These are phyloP conservation scores for Trichacis sp. DNA, from an alignment of 2,888 invertebrate genomes.

Conservation along the genomic window DNA sequence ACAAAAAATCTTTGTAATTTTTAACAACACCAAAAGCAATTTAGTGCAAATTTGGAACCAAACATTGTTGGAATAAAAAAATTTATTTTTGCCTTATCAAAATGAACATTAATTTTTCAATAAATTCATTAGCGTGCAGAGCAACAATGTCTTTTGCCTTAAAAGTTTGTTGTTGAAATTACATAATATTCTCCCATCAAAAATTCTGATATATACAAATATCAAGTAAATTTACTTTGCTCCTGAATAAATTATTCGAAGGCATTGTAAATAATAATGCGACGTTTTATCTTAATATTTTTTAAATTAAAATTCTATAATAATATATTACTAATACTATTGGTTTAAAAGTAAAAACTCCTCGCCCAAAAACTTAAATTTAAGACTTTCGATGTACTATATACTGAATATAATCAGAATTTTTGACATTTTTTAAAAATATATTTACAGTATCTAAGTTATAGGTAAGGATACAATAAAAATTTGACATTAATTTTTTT, in stretches of 20 bases:
- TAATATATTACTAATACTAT: constrained; percentile 2
- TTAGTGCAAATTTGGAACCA: too few relatives aligned
- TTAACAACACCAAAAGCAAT: neutral
- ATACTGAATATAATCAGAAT: constrained; percentile 18
- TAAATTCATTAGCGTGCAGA: too few relatives aligned
- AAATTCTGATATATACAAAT: constrained; percentile 20
- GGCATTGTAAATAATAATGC: neutral
- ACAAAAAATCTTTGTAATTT: neutral
- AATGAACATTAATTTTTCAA: too few relatives aligned
- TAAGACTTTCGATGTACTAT: neutral
- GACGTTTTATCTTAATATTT: neutral
- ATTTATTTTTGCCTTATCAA: too few relatives aligned
- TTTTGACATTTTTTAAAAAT: constrained; percentile 31
- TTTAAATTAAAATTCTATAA: too few relatives aligned
- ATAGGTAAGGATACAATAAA: too few relatives aligned
- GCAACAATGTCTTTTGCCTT: too few relatives aligned
- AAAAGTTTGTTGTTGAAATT: too few relatives aligned
- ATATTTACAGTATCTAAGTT: constrained; percentile 27
- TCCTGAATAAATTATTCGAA: neutral
- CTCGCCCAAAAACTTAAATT: neutral
- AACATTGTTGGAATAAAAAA: too few relatives aligned
- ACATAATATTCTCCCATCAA: constrained; percentile 14
- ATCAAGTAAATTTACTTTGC: neutral
- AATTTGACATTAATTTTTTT: constrained; percentile 1
- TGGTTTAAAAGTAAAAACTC: neutral